phyloP scores from a whole-genome alignment of 2,113 vertebrate genomes.

The Equus przewalskii region DNA sequence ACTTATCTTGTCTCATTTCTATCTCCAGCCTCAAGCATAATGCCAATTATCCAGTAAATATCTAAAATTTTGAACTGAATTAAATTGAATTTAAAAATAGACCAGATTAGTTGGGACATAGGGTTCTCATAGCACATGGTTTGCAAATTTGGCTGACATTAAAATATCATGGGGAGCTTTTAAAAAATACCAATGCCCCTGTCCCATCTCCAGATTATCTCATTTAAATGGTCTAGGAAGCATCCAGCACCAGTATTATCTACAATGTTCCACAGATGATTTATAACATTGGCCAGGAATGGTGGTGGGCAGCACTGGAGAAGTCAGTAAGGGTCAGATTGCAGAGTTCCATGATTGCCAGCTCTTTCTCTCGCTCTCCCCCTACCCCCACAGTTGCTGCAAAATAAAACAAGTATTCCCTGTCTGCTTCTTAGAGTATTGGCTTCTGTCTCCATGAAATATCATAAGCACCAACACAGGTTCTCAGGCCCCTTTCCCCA shows the following conservation, averaged over 20 bases:
- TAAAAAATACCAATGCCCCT: background rate
- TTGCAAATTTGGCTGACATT: background rate
- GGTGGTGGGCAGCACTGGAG: no score
- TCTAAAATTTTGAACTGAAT: background rate
- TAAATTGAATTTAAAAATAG: constrained; percentile 11
- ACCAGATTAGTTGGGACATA: background rate
- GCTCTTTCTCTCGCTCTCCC: background rate
- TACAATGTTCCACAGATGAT: background rate
- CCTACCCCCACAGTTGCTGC: background rate
- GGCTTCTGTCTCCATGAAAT: background rate
- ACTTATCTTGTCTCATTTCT: constrained; percentile 2
- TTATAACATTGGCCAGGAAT: no score
- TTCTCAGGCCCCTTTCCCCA: background rate
- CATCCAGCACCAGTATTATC: background rate
- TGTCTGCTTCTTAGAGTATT: background rate
- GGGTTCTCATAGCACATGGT: background rate
- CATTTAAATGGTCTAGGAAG: background rate
- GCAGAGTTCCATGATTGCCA: background rate
- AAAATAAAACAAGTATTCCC: background rate
- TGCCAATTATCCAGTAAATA: background rate
- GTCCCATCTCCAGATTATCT: background rate
- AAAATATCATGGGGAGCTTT: background rate
- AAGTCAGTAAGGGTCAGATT: no score
- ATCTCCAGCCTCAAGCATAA: background rate
- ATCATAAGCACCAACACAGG: background rate